Percentiles rank a stretch among this genome's conserved stretches.
These are phyloP conservation scores for Eleutherodactylus coqui DNA, from an alignment of 2,797 vertebrate genomes.

Conservation along the genomic window DNA sequence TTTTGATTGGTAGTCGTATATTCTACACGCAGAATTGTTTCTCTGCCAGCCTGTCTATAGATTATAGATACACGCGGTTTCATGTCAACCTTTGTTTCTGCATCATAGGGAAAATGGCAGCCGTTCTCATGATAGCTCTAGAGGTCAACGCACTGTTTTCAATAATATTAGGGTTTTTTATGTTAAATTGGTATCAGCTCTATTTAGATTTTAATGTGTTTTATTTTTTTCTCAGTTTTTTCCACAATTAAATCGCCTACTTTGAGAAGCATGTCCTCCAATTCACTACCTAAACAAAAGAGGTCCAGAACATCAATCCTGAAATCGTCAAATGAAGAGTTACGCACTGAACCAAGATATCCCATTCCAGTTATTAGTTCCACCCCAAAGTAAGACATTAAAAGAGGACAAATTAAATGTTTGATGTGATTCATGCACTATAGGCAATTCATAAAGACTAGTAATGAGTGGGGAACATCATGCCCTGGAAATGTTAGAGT, in stretches of 20 bases:
- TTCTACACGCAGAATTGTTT: no score
- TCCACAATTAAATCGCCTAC: constrained; percentile 25
- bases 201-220: background rate
- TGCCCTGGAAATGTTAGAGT: background rate
- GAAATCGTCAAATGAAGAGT: constrained; percentile 65
- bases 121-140: no score
- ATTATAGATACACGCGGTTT: no score
- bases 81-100: no score
- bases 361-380: constrained; percentile 64
- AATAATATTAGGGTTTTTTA: no score
- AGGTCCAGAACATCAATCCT: constrained; percentile 46
- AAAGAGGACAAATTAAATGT: background rate
- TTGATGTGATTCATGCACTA: background rate
- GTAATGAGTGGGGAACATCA: background rate
- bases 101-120: no score
- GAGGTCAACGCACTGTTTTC: no score
- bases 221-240: background rate
- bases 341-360: constrained; percentile 65
- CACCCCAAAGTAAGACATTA: constrained; percentile 72
- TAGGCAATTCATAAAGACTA: background rate
- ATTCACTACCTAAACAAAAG: constrained; percentile 64
- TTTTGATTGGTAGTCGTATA: no score
- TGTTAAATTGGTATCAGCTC: background rate
- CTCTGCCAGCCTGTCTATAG: no score
- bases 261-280: constrained; percentile 56